A percentile compares a stretch with the other conserved stretches of the same genome.
Conservation (phyloP, 1,140 invertebrate genomes). For the Drosophila ogumai region DNA sequence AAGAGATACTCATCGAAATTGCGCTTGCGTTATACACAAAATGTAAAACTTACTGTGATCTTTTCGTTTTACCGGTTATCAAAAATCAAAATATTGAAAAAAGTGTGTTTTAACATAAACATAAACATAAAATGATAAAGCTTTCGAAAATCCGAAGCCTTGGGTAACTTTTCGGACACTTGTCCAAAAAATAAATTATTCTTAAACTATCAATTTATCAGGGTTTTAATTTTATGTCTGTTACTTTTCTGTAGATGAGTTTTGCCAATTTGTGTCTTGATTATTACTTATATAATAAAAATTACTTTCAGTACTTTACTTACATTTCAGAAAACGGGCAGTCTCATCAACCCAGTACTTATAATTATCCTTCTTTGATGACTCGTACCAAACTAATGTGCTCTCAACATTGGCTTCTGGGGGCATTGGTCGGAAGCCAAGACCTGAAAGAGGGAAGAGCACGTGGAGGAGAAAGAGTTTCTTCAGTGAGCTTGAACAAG, state of each 20-base stretch:
- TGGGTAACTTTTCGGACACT: not conserved
- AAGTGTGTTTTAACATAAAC: conserved; percentile 12
- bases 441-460: conserved; percentile 86
- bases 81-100: conserved; percentile 54
- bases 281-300: not conserved
- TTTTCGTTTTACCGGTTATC: conserved; percentile 36
- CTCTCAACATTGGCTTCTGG: conserved; percentile 94
- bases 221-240: not conserved
- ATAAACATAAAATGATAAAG: not conserved
- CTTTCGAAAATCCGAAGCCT: conserved; percentile 7
- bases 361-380: conserved; percentile 91
- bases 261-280: not conserved
- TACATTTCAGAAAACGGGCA: conserved; percentile 74
- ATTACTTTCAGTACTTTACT: conserved; percentile 31
- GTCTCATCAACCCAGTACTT: conserved; percentile 92
- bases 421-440: conserved; percentile 97
- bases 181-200: not conserved
- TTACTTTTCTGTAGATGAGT: not conserved
- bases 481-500: conserved; percentile 1
- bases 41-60: conserved; percentile 67
- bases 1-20: not conserved
- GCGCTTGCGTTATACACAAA: conserved; percentile 5
- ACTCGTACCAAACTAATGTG: conserved; percentile 96
- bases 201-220: not conserved
- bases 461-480: conserved; percentile 1